Base-by-base conservation (phyloP, 2,888 invertebrate species). In the Penaeus monodon region DNA sequence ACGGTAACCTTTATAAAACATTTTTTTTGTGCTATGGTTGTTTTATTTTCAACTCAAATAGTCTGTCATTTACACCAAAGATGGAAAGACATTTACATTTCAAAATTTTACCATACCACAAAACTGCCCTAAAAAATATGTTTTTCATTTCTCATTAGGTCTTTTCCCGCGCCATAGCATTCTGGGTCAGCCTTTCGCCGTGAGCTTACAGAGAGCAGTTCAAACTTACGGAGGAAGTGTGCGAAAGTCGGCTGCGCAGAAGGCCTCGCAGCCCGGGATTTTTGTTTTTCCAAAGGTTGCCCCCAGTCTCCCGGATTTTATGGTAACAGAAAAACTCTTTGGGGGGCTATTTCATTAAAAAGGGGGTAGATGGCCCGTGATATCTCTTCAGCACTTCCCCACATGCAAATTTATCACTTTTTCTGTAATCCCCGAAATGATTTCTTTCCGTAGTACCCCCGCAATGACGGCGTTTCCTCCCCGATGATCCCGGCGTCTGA, bases 151-250 rank as follows among this genome's bases (percentile, higher is more conserved):
- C 33, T 57, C 49, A 17, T 4, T 73, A 87, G 87, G 87, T 20
- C 83, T 87, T 22, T 87, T 87, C 76, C 57, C 64, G 87, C 29
- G 87, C 64, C 17, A 87, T 87, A 79, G 65, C 87, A 87, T 65
- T 87, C 87, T 10, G 87, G 87, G 44, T 49, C 79, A 14, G 82
- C 87, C 17, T 14, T 87, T 27, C 63, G 12, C 63, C 77, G 6
- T 79, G 86, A 83, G 80, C 65, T 29, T 17, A 14, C 22, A 4
- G 20, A 4, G n/a, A n/a, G 3, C 17, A 49, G 27, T 57, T n/a
- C 57, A 2, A 17, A 8, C 6, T 17, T 0, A 8, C 64, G 14
- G 27, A 65, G 74, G 49, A 68, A 17, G 79, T 84, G 24, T 33
- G 29, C 14, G 0, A 38, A 3, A 1, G 73, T 74, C 27, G 83